Evolutionary conservation across 2,113 vertebrate genomes (phyloP).

Genomic region (Carassius auratus): DNA sequence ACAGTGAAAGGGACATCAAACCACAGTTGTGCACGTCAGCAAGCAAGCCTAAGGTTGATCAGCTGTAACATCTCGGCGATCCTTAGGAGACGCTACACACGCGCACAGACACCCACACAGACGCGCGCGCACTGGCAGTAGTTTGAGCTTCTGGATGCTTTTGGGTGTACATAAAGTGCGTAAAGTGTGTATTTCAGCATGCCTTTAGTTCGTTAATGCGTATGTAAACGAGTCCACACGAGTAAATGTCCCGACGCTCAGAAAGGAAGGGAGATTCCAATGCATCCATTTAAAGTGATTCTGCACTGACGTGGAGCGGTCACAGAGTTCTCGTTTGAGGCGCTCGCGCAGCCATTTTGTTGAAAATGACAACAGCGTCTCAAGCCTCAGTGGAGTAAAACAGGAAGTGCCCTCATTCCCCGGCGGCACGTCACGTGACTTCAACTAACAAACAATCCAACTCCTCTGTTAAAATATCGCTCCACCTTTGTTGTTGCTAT

Average conservation of each 20-base stretch:
- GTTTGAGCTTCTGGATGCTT: slow-evolving; percentile 32
- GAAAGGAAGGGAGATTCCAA: slow-evolving; percentile 58
- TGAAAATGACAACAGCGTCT: slow-evolving; percentile 85
- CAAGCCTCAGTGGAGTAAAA: slow-evolving; percentile 78
- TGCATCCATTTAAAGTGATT: slow-evolving; percentile 52
- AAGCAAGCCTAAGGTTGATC: slow-evolving; percentile 1
- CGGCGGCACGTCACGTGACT: slow-evolving; percentile 73
- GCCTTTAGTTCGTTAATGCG: slow-evolving; percentile 34
- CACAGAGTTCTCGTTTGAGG: slow-evolving; percentile 73
- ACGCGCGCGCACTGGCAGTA: slow-evolving; percentile 46
- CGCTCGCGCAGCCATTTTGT: slow-evolving; percentile 94
- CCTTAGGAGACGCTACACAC: slow-evolving; percentile 37
- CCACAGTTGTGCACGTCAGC: slow-evolving; percentile 19
- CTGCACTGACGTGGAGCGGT: slow-evolving; percentile 66
- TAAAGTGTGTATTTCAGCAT: slow-evolving; percentile 35
- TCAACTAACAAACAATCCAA: slow-evolving; percentile 75
- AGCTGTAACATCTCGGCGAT: slow-evolving; percentile 15
- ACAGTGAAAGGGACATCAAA: slow-evolving; percentile 3
- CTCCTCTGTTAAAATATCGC: slow-evolving; percentile 52
- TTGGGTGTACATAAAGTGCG: slow-evolving; percentile 58
- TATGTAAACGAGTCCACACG: slow-evolving; percentile 46
- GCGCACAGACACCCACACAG: slow-evolving; percentile 12
- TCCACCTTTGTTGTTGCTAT: slow-evolving; percentile 71
- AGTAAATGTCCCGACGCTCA: slow-evolving; percentile 38
- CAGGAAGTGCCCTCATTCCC: slow-evolving; percentile 77